Conservation (phyloP, 2,113 vertebrate species). For the Austrofundulus limnaeus region DNA sequence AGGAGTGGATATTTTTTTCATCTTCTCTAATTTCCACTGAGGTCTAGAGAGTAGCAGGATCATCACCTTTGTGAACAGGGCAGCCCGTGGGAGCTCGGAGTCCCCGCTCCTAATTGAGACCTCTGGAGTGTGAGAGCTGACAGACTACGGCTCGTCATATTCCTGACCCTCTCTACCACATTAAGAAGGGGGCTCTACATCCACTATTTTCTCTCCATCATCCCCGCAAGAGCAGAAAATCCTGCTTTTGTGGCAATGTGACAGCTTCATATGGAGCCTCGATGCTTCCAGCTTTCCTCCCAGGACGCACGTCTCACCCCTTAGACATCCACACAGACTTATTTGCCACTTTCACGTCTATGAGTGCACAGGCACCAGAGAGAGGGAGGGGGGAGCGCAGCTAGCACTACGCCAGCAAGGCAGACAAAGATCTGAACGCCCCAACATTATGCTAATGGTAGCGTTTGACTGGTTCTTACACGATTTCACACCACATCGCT, state of each 20-base stretch:
- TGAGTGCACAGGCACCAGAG: conserved; percentile 23
- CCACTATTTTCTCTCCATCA: conserved; percentile 74
- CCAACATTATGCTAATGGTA: conserved; percentile 63
- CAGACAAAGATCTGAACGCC: conserved; percentile 60
- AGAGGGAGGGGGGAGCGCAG: conserved; percentile 20
- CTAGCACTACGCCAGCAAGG: conserved; percentile 38
- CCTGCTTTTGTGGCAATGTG: conserved; percentile 53
- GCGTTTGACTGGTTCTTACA: conserved; percentile 64
- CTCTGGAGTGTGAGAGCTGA: conserved; percentile 60
- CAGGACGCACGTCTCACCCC: conserved; percentile 50
- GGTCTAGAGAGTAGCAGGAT: conserved; percentile 28
- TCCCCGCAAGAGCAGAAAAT: conserved; percentile 50
- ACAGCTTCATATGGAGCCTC: conserved; percentile 47
- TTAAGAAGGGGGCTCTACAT: conserved; percentile 62
- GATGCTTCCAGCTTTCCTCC: conserved; percentile 35
- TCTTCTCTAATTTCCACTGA: conserved; percentile 19
- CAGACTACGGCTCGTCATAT: conserved; percentile 62
- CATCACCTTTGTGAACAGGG: conserved; percentile 45
- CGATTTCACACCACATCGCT: conserved; percentile 64
- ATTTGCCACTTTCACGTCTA: conserved; percentile 14
- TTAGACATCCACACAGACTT: conserved; percentile 25
- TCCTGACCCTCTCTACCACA: conserved; percentile 53
- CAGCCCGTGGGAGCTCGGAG: conserved; percentile 43
- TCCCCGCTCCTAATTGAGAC: conserved; percentile 61
- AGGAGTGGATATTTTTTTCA: conserved; percentile 2